These are phyloP conservation scores for Psittacula derbiana DNA, from an alignment of 2,797 vertebrate species.

Conservation along the genomic window DNA sequence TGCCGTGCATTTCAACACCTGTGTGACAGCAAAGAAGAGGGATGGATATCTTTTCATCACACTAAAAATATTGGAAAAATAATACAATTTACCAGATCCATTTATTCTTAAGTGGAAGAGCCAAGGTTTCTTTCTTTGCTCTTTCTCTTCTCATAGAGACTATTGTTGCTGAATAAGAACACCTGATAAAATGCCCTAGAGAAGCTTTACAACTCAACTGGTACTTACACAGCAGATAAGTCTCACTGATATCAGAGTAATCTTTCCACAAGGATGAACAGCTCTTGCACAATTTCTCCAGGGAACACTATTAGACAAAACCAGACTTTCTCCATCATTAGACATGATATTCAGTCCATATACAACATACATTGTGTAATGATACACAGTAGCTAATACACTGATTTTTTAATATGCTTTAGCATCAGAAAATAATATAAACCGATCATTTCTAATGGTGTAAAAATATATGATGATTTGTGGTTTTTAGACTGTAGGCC, in stretches of 20 bases:
- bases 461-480: neutral
- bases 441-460: neutral
- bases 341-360: neutral
- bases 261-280: constrained; percentile 60
- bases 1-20: neutral
- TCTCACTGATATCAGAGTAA: constrained; percentile 65
- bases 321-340: constrained; percentile 26
- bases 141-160: constrained; percentile 19
- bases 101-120: constrained; percentile 1
- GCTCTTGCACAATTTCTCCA: constrained; percentile 42
- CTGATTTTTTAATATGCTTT: neutral
- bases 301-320: constrained; percentile 19
- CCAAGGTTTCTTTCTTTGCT: neutral
- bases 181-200: constrained; percentile 71
- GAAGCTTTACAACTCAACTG: constrained; percentile 71
- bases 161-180: constrained; percentile 37
- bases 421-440: neutral
- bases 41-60: neutral
- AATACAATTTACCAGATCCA: neutral
- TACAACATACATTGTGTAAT: neutral
- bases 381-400: neutral
- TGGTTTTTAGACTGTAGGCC: neutral
- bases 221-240: constrained; percentile 71
- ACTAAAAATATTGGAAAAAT: neutral
- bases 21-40: neutral